Base-by-base conservation (phyloP, 2,113 vertebrate species). In the Zosterops hypoxanthus region DNA sequence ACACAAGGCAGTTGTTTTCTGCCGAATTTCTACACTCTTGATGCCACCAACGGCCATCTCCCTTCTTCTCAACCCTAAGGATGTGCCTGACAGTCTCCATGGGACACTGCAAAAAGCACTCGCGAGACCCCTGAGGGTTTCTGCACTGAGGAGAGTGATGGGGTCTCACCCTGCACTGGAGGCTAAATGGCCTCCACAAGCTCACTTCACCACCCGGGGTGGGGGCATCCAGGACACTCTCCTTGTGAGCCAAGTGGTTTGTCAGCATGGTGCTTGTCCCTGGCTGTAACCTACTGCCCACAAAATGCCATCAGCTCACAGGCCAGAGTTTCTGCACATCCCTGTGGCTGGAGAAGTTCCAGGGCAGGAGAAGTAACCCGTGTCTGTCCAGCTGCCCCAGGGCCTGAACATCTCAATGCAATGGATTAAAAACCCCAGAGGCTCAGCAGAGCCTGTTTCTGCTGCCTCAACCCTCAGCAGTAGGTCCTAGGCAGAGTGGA, bases 191-290 rank as follows among this genome's bases (percentile, higher is more conserved):
- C n/a, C 29, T 33, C 14, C 50, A 59, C 23, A 19, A 26, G 29
- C 61, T 46, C 56, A 9, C 15, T 7, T 3, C 39, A 15, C 13
- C 61, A 9, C 8, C 16, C 0, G 0, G 11, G 4, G 15, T 0
- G 8, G 33, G 17, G 12, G 5, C 24, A 33, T 1, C 0, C 47
- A 50, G n/a, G 49, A 24, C 82, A 16, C 1, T 4, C 11, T 11
- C 0, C 14, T 25, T 23, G 29, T 23, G 26, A 92, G 25, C 14
- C 2, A 75, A 50, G 44, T 24, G 18, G 8, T 68, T 47, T 79
- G 25, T 21, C 65, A 63, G 26, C 6, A 1, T 12, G 22, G 11
- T 14, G 59, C 12, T 12, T 29, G 34, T 29, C 57, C 53, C 36
- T 39, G 57, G 33, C 41, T 64, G 24, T 57, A 12, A 84, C 23